phyloP scores from a whole-genome alignment of 2,113 vertebrate genomes.

The Gymnorhina tibicen region DNA sequence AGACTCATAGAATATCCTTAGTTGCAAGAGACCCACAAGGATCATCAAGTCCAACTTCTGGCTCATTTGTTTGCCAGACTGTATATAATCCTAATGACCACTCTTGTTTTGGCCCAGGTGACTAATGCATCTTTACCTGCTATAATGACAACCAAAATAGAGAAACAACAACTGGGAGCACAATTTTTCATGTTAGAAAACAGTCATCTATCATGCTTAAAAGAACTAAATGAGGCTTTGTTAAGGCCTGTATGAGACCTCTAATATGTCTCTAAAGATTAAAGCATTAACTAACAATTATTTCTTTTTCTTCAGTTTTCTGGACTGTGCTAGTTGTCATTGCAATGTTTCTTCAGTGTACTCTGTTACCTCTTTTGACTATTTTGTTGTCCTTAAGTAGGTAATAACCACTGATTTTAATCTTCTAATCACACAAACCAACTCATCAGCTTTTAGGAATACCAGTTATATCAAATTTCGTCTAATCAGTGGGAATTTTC shows the following conservation, averaged over 20 bases:
- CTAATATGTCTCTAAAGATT: not conserved
- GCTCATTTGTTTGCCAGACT: not conserved
- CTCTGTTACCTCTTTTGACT: not conserved
- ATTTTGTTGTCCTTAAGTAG: not conserved
- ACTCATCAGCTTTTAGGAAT: not conserved
- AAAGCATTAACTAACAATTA: not conserved
- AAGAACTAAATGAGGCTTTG: not conserved
- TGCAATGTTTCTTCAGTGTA: not conserved
- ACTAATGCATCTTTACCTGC: not conserved
- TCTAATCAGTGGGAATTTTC: not conserved
- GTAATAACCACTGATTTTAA: not conserved
- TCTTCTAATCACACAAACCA: constrained; percentile 1
- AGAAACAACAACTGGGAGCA: not conserved
- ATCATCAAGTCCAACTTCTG: not conserved
- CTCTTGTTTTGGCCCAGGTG: not conserved
- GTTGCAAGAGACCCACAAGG: not conserved
- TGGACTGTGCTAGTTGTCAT: not conserved
- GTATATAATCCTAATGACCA: not conserved
- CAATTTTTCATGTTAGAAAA: not conserved
- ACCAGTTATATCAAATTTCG: not conserved
- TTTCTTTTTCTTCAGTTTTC: not conserved
- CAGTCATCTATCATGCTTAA: not conserved
- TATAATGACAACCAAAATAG: not conserved
- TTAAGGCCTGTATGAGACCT: not conserved
- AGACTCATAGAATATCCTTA: not conserved